These are phyloP conservation scores for Stramonita haemastoma DNA, from an alignment of 2,888 invertebrate species.

Conservation along the genomic window DNA sequence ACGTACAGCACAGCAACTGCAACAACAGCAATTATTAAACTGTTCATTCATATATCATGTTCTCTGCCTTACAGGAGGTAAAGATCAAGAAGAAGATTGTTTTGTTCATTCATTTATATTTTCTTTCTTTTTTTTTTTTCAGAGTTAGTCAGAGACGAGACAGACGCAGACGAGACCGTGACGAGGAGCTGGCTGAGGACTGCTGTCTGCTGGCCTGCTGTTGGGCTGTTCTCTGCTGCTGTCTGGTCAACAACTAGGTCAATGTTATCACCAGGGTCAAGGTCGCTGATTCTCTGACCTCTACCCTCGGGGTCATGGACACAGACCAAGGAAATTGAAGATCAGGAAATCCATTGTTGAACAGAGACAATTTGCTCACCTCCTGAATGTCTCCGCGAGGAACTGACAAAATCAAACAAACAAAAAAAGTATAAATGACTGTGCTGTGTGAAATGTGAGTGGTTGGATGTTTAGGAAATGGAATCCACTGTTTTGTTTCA, in stretches of 20 bases:
- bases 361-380: too few relatives aligned
- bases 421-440: neutral
- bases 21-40: too few relatives aligned
- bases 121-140: neutral
- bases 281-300: neutral
- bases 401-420: neutral
- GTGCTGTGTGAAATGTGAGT: too few relatives aligned
- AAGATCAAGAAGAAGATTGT: too few relatives aligned
- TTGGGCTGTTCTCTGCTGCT: slow-evolving; percentile 44
- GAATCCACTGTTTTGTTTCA: too few relatives aligned
- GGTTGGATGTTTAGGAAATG: too few relatives aligned
- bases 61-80: too few relatives aligned
- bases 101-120: too few relatives aligned
- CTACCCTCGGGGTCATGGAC: neutral
- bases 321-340: neutral
- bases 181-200: slow-evolving; percentile 9
- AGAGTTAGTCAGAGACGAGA: slow-evolving; percentile 43
- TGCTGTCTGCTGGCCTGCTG: slow-evolving; percentile 44
- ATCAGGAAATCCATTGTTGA: neutral
- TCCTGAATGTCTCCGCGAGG: too few relatives aligned
- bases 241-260: slow-evolving; percentile 40
- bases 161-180: neutral
- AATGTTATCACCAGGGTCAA: neutral
- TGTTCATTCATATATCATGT: too few relatives aligned
- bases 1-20: too few relatives aligned